Conservation (phyloP, 2,888 invertebrate genomes). For the Xestia xanthographa region DNA sequence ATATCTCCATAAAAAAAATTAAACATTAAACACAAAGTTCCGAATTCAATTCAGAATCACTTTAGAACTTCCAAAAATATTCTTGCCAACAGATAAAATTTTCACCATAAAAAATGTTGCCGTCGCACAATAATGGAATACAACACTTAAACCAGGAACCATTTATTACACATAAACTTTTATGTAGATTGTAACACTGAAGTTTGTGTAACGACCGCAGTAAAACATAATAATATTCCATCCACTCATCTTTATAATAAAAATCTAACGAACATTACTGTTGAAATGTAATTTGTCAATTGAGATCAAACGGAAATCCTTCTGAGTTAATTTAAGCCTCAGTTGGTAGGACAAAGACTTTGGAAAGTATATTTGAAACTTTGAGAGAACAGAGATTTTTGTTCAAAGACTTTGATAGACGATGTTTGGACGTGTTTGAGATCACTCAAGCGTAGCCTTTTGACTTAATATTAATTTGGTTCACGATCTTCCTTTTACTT, state of each 20-base stretch:
- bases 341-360: conserved; percentile 43
- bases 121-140: conserved; percentile 60
- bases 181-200: conserved; percentile 67
- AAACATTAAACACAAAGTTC: conserved; percentile 15
- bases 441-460: conserved; percentile 34
- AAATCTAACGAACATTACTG: conserved; percentile 32
- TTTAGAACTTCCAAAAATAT: conserved; percentile 36
- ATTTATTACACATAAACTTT: conserved; percentile 73
- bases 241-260: conserved; percentile 42
- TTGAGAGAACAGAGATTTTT: conserved; percentile 33
- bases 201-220: conserved; percentile 62
- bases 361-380: conserved; percentile 29
- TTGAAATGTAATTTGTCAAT: conserved; percentile 35
- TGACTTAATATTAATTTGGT: conserved; percentile 31
- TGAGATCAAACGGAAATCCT: conserved; percentile 47
- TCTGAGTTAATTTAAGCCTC: conserved; percentile 41
- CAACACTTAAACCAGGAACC: conserved; percentile 64
- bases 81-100: conserved; percentile 50
- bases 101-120: conserved; percentile 62
- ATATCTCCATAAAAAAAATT: conserved; percentile 4
- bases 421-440: conserved; percentile 33
- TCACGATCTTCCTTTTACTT: conserved; percentile 6
- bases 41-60: conserved; percentile 19
- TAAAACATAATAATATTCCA: conserved; percentile 61
- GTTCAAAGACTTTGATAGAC: conserved; percentile 38